Evolutionary conservation across 2,797 vertebrate genomes (phyloP).

Genomic region (Myioborus melanocephalus): DNA sequence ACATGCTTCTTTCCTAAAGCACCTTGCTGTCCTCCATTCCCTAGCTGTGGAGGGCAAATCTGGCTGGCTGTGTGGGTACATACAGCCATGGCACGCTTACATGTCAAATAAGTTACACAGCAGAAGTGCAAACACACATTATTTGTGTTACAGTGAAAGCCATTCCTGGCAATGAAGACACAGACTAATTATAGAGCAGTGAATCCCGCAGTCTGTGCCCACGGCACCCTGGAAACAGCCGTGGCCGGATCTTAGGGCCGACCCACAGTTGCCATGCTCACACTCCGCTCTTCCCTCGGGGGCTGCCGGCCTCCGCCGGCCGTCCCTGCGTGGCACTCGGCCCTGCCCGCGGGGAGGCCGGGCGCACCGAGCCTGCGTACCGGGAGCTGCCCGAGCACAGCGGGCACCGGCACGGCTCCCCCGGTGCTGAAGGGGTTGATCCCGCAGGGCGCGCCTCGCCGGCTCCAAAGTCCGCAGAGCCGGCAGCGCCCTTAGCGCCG

Average conservation of each 20-base stretch:
- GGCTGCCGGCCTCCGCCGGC: background rate
- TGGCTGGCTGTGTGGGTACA: background rate
- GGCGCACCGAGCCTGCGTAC: background rate
- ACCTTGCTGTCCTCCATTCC: background rate
- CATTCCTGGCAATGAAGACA: background rate
- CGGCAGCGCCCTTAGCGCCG: background rate
- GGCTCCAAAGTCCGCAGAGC: background rate
- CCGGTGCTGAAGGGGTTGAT: background rate
- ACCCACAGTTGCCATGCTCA: background rate
- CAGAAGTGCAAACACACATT: background rate
- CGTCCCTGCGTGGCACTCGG: background rate
- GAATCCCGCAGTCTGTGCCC: background rate
- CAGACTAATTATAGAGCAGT: conserved; percentile 29
- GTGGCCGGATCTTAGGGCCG: background rate
- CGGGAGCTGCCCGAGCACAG: background rate
- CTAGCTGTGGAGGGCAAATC: background rate
- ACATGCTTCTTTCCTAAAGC: fast-evolving
- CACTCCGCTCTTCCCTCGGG: background rate
- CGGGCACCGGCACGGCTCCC: too few relatives aligned
- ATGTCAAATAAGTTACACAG: fast-evolving
- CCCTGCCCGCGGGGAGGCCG: background rate
- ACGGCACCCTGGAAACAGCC: background rate
- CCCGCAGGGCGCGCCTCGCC: background rate
- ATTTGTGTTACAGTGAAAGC: background rate
- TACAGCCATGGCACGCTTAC: fast-evolving